Evolutionary conservation across 2,113 vertebrate species (phyloP), one percentile per base, ranked within the genome.

Genomic region (Istiophorus platypterus): DNA sequence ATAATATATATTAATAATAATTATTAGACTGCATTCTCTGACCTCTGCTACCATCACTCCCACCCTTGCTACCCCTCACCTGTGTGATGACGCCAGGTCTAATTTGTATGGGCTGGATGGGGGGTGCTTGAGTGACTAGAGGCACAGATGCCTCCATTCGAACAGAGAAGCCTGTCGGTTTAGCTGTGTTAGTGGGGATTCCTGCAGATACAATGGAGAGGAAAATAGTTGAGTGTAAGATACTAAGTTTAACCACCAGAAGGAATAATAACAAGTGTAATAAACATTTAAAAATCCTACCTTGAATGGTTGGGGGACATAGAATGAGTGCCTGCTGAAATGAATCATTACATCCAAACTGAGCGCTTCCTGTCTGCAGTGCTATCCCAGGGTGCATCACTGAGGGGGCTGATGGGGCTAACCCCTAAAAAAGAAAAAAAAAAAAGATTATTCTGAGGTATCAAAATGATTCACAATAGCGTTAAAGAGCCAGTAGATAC

Each of bases 241-340:
- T 29, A 74, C 73, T 70, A 0, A 58, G 12, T 74, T 17, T 5
- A 49, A 52, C 9, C 12, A 65, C 2, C 6, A 34, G 4, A 14
- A 70, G 41, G 0, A 76, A 41, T n/a, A 34, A 72, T 9, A 14
- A 65, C 4, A 62, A 63, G 24, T 20, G 1, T 70, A 81, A 65
- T 57, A 5, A 49, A 57, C 12, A 65, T 64, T 49, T 63, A 27
- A 11, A 61, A 14, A 3, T 26, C 12, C 14, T 96, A 99, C 98
- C 98, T 98, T 98, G 98, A 90, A 99, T 91, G 86, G 96, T 79
- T 47, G 97, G 96, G 59, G 98, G 98, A 85, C 97, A 99, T 72
- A 99, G 95, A 92, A 99, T 99, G 85, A 99, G 87, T 0, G 98
- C 96, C 93, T 98, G 98, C 59, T 98, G 98, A 93, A 99, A 99